Evolutionary conservation across 2,113 vertebrate genomes (phyloP).

Genomic region (Microcebus griseorufus): DNA sequence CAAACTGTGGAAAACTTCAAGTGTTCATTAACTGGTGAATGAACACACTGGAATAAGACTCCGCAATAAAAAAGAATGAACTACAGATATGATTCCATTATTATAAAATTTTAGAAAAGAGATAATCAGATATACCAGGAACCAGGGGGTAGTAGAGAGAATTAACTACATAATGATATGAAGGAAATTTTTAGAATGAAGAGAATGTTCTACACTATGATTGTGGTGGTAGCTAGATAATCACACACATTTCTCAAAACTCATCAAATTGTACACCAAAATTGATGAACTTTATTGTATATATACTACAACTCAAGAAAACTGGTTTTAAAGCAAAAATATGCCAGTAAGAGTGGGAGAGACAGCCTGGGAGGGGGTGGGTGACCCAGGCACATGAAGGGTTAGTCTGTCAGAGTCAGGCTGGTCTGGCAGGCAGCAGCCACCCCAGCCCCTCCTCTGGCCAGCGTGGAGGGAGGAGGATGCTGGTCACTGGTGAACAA

Average conservation of each 20-base stretch:
- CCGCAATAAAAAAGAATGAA: neutral
- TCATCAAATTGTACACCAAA: too few relatives aligned
- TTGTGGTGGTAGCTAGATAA: neutral
- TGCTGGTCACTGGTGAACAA: neutral
- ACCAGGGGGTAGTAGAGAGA: neutral
- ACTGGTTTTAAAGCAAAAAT: neutral
- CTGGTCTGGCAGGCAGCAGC: neutral
- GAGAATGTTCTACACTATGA: neutral
- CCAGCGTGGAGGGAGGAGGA: neutral
- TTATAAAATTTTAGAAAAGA: neutral
- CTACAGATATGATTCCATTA: neutral
- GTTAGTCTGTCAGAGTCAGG: neutral
- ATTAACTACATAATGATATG: neutral
- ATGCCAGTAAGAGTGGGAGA: neutral
- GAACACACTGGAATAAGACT: neutral
- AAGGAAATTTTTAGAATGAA: neutral
- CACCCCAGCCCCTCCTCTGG: neutral
- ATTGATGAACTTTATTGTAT: too few relatives aligned
- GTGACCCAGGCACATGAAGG: too few relatives aligned
- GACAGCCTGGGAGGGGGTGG: neutral
- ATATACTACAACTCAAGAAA: neutral
- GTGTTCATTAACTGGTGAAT: neutral
- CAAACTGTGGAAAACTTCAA: neutral
- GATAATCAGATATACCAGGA: neutral
- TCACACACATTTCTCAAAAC: neutral